Base-by-base conservation (phyloP, 23 tunicate species). In the Trididemnum nubilum region DNA sequence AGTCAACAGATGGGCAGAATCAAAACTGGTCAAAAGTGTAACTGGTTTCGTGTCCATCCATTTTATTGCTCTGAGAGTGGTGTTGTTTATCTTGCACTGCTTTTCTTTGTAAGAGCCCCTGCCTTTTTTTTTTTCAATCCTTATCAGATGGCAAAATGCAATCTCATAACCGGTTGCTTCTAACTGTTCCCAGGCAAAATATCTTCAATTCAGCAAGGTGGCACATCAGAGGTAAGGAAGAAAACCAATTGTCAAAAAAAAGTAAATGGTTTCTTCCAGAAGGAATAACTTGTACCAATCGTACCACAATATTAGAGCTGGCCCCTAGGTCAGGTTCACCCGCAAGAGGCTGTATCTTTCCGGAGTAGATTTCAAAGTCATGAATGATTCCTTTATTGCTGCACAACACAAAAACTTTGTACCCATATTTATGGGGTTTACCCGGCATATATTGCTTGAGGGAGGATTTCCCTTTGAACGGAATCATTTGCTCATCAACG, bases 161-260 rank as follows among this genome's bases (percentile, higher is more conserved):
- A 28, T 39, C 30, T 32, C 37, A 3, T 26, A 78, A 39, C 24
- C 37, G 34, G 72, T 78, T 78, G 38, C 70, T 78, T 57, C 72
- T 33, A 2, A 78, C 52, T 57, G 72, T 78, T 18, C 22, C 71
- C 5, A 78, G 25, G 69, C 54, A 35, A 58, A 57, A 59, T 15
- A 58, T 78, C 5, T 32, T 28, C 33, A 30, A 34, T 78, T 78
- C 31, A 2, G 40, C 70, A 19, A 78, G 72, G 9, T 57, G 39
- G 21, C 25, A 18, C 24, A 78, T 9, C 70, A 78, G 38, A 25
- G 38, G 25, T 33, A 78, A 7, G 38, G 71, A 78, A 4, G 73
- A 59, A 60, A 59, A 78, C 70, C 71, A 78, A 59, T 78, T 78
- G 82, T 78, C 82, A 59, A 78, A 78, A 60, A 0, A 78, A 7